Percentiles rank a stretch among this genome's conserved stretches.
Conservation (phyloP, 2,113 vertebrate species). For the Pangasianodon gigas region DNA sequence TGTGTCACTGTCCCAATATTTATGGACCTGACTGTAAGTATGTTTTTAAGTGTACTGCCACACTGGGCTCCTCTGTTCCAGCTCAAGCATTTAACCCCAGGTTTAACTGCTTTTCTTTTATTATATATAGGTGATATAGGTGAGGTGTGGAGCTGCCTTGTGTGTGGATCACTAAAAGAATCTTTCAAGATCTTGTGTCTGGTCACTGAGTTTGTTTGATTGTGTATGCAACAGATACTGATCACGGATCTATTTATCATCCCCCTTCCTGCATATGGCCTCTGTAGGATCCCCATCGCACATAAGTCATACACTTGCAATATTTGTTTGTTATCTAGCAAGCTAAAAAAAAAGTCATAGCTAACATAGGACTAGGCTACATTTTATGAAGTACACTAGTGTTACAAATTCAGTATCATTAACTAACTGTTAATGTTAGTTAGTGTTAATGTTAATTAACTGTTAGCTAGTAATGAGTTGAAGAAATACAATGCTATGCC, state of each 20-base stretch:
- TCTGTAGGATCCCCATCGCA: not conserved
- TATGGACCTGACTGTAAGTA: too few species aligned
- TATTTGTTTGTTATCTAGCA: not conserved
- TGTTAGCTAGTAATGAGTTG: not conserved
- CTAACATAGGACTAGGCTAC: not conserved
- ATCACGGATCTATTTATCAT: not conserved
- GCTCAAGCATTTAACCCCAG: not conserved
- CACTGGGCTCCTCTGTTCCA: constrained; percentile 7
- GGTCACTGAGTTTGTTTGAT: not conserved
- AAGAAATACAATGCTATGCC: not conserved
- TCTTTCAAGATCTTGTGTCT: constrained; percentile 30
- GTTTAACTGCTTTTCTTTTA: constrained; percentile 19
- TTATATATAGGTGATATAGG: not conserved
- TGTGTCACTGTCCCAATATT: too few species aligned
- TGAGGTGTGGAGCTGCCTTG: constrained; percentile 24
- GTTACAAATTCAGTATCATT: not conserved
- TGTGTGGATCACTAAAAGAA: constrained; percentile 33
- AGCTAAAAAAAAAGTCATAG: not conserved
- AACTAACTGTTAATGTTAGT: too few species aligned
- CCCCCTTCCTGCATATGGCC: not conserved
- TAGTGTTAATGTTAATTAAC: too few species aligned
- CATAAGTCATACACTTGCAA: not conserved
- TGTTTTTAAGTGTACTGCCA: not conserved
- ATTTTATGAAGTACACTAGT: not conserved
- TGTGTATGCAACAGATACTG: not conserved